Conservation (phyloP, 2,888 invertebrate genomes). For the Palloptera scutellata region DNA sequence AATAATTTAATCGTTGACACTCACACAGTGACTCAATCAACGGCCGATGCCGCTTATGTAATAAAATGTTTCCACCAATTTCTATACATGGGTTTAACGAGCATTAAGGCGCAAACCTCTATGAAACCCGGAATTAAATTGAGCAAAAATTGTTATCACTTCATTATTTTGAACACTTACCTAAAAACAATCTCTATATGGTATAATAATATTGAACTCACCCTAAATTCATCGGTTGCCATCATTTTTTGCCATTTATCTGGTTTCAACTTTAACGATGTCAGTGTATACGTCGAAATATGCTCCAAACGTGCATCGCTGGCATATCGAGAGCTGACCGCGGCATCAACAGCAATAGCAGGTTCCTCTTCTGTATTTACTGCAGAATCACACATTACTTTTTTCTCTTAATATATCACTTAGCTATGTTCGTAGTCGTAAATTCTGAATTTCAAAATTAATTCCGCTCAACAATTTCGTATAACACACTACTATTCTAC, state of each 20-base stretch:
- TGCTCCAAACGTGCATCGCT: constrained; percentile 79
- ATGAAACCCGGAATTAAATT: no score
- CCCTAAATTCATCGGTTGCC: constrained; percentile 70
- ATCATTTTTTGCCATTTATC: constrained; percentile 92
- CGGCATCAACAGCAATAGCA: constrained; percentile 20
- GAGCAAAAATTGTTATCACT: no score
- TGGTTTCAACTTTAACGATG: constrained; percentile 79
- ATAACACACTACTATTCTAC: neutral
- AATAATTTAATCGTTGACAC: no score
- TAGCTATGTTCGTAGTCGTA: no score
- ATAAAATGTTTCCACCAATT: no score
- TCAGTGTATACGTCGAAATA: constrained; percentile 77
- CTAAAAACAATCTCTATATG: no score
- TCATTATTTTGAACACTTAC: no score
- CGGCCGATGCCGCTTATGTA: no score
- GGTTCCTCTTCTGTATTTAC: constrained; percentile 49
- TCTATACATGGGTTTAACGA: no score
- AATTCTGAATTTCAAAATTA: no score
- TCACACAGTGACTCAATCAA: no score
- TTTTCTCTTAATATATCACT: neutral
- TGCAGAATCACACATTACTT: constrained; percentile 41
- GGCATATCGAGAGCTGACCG: constrained; percentile 66
- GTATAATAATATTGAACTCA: constrained; percentile 65
- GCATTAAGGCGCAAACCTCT: no score
- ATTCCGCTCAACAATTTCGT: neutral